These are phyloP conservation scores for Coelinius sp. DNA, from an alignment of 2,888 invertebrate genomes.

Conservation along the genomic window DNA sequence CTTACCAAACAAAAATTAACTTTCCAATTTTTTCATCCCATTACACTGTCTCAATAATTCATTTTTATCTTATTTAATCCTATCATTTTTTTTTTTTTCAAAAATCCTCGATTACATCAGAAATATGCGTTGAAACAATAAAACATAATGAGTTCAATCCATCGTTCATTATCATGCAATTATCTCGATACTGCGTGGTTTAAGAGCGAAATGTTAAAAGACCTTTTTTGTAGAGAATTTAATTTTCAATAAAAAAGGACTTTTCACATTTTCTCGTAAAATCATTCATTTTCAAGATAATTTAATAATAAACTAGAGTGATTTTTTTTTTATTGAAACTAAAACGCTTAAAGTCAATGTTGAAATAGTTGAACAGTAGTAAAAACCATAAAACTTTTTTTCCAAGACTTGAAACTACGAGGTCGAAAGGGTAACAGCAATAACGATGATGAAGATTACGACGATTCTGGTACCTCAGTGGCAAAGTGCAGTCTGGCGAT, in stretches of 20 bases:
- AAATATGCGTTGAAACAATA: too few relatives aligned
- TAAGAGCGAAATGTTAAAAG: too few relatives aligned
- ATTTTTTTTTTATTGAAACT: not conserved
- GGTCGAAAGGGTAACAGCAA: slow-evolving; percentile 60
- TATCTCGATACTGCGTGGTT: too few relatives aligned
- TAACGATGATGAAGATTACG: slow-evolving; percentile 61
- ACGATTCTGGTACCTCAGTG: slow-evolving; percentile 56
- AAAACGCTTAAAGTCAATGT: not conserved
- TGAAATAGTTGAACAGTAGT: slow-evolving; percentile 1
- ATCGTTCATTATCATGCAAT: too few relatives aligned
- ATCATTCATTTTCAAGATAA: not conserved
- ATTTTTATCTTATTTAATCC: not conserved
- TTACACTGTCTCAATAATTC: not conserved
- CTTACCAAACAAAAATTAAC: not conserved
- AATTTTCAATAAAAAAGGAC: too few relatives aligned
- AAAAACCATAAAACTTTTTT: slow-evolving; percentile 41
- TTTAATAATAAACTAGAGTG: not conserved
- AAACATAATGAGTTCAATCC: too few relatives aligned
- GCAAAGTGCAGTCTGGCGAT: slow-evolving; percentile 51
- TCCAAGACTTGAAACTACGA: slow-evolving; percentile 62
- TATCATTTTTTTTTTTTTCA: too few relatives aligned
- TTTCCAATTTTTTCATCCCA: not conserved
- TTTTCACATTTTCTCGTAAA: not conserved
- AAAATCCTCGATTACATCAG: too few relatives aligned
- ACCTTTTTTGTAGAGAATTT: too few relatives aligned